Evolutionary conservation across 1,140 invertebrate species (phyloP).

Genomic region (Ganaspis sp.): DNA sequence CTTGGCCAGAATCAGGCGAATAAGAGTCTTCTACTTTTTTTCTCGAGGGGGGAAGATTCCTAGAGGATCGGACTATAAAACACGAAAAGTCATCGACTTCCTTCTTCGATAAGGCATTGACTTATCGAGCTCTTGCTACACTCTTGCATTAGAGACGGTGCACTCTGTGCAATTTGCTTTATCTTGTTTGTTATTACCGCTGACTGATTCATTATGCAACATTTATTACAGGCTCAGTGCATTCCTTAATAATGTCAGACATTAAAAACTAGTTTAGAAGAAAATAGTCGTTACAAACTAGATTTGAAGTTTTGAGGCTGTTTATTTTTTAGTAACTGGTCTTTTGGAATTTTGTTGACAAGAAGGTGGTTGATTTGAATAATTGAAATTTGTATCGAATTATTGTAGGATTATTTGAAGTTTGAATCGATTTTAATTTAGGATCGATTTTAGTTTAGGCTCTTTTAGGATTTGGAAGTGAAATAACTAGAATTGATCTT

Average conservation of each 20-base stretch:
- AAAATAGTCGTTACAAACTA: background rate
- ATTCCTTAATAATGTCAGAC: slow-evolving; percentile 4
- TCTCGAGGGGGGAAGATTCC: background rate
- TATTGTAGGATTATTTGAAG: too few relatives aligned
- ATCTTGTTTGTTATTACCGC: slow-evolving; percentile 25
- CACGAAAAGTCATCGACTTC: slow-evolving; percentile 20
- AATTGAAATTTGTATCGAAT: too few relatives aligned
- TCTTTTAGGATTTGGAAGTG: too few relatives aligned
- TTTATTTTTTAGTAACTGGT: background rate
- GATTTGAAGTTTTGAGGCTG: background rate
- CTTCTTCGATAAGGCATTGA: slow-evolving; percentile 23
- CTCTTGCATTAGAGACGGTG: slow-evolving; percentile 11
- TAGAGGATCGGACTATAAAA: slow-evolving; percentile 14
- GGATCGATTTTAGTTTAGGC: too few relatives aligned
- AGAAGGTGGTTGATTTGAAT: too few relatives aligned
- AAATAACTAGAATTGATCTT: too few relatives aligned
- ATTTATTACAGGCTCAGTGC: background rate
- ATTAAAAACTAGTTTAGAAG: background rate
- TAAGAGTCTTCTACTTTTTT: background rate
- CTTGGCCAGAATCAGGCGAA: background rate
- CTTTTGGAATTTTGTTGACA: too few relatives aligned
- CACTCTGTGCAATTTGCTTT: slow-evolving; percentile 21
- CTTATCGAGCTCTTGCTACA: slow-evolving; percentile 17
- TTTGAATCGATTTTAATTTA: too few relatives aligned
- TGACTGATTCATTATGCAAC: slow-evolving; percentile 31